Base-by-base conservation (phyloP, 2,888 invertebrate species). In the Linnaemya vulpina region DNA sequence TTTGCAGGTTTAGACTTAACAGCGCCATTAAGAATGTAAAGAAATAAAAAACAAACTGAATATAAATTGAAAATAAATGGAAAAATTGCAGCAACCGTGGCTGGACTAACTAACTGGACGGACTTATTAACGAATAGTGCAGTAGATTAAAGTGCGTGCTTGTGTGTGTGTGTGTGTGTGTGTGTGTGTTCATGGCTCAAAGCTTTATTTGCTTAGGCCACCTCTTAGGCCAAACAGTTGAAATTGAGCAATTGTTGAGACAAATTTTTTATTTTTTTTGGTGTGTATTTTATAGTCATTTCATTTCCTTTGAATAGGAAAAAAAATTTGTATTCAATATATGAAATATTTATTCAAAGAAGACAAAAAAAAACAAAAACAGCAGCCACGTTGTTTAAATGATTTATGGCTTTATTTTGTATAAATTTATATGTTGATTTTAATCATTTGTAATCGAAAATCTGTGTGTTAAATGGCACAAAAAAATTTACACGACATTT, bases 221-320 rank as follows among this genome's bases (percentile, higher is more conserved):
- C 78, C 85, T 71, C 71, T 79, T 62, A 60, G 71, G 71, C 70
- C 60, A 75, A 82, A 74, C 80, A 83, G 83, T 80, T 63, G 43
- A 79, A 86, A 86, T 86, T 86, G 83, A 86, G 86, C 86, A 86
- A 86, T 86, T 86, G 76, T 80, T 83, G 77, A 80, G 83, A 83
- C 86, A 86, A 86, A 83, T 86, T 83, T 83, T 83, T 83, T 1
- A 3, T 30, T 78, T 73, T 30, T 30, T 30, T 30, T 30, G 30
- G 3, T 74, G 63, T 83, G 62, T 20, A 43, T 75, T 76, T 17
- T 22, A 25, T 51, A 11, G 49, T 15, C n/a, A 20, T 73, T 73
- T 65, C 38, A 49, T 73, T 80, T 38, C 67, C 40, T 82, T 63
- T 76, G 62, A 55, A 62, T 43, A n/a, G 60, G 20, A 49, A 38